Conservation (phyloP, 2,888 invertebrate species). For the Drosophila paramelanica region DNA sequence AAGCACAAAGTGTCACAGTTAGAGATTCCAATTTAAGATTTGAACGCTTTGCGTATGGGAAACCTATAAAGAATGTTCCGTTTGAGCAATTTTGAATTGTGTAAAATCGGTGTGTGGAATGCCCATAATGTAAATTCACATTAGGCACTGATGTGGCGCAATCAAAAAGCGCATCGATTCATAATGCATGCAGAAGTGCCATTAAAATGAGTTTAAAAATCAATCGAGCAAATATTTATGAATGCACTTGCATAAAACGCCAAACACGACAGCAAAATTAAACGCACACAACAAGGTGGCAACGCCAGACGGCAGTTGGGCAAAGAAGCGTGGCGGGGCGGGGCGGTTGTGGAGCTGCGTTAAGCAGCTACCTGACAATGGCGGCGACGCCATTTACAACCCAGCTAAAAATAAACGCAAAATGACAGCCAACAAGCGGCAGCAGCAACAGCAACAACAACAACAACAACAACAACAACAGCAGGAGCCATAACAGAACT, state of each 20-base stretch:
- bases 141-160: constrained; percentile 8
- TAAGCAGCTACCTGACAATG: constrained; percentile 48
- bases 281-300: constrained; percentile 39
- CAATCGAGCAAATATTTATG: constrained; percentile 64
- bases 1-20: neutral
- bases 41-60: neutral
- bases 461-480: constrained; percentile 19
- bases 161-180: constrained; percentile 20
- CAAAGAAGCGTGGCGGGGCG: neutral
- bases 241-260: constrained; percentile 44
- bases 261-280: constrained; percentile 27
- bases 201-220: constrained; percentile 54
- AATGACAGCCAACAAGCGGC: constrained; percentile 61
- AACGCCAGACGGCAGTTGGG: neutral
- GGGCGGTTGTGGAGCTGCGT: neutral
- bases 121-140: constrained; percentile 21
- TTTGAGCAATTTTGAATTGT: constrained; percentile 7
- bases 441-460: constrained; percentile 34
- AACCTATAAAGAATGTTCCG: constrained; percentile 17
- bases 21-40: constrained; percentile 16
- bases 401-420: constrained; percentile 55
- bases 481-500: constrained; percentile 37
- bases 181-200: constrained; percentile 24
- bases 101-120: constrained; percentile 3
- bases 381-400: constrained; percentile 60